Conservation (phyloP, 2,113 vertebrate species). For the Megaceryle maxima region DNA sequence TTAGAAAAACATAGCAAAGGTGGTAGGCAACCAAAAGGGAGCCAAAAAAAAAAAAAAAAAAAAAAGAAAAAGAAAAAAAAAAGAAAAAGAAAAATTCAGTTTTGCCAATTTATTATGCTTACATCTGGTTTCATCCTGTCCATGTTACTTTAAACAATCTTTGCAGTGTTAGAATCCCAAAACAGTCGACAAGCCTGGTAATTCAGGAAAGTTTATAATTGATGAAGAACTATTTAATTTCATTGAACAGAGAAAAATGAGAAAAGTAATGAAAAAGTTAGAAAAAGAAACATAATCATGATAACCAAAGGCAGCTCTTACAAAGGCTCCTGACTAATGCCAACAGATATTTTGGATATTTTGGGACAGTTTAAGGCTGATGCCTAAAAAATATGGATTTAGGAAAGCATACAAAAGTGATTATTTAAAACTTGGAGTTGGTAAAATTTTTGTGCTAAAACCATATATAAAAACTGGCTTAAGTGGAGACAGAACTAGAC, state of each 20-base stretch:
- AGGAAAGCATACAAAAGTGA: background rate
- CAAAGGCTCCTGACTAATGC: background rate
- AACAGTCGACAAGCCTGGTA: background rate
- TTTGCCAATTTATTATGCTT: constrained; percentile 11
- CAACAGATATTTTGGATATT: background rate
- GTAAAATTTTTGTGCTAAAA: background rate
- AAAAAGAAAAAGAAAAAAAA: too few relatives aligned
- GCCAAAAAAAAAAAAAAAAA: too few relatives aligned
- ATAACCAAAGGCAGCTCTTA: background rate
- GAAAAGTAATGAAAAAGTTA: background rate
- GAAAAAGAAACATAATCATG: background rate
- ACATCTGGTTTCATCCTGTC: constrained; percentile 34
- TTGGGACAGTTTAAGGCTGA: background rate
- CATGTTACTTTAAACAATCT: constrained; percentile 12
- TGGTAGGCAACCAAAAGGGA: too few relatives aligned
- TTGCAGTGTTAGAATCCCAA: background rate
- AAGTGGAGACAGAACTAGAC: background rate
- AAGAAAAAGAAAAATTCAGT: background rate
- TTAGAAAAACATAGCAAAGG: too few relatives aligned
- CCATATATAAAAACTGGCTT: background rate
- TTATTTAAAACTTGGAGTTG: background rate
- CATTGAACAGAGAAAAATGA: background rate
- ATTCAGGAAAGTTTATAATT: constrained; percentile 13
- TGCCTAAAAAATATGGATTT: background rate
- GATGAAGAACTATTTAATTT: background rate